Conservation (phyloP, 2,888 invertebrate genomes). For the Chironomus tentans region DNA sequence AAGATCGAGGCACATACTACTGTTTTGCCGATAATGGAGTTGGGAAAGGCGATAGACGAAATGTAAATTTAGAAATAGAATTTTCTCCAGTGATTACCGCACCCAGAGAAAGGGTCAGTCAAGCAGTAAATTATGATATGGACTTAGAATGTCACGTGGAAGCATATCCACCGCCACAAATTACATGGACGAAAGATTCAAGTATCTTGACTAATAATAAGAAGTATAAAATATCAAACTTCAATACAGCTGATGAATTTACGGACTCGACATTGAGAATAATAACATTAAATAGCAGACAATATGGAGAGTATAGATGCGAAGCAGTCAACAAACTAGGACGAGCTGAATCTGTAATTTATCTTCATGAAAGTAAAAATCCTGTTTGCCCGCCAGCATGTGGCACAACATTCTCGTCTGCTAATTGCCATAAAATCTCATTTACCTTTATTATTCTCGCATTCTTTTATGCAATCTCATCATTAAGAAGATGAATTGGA, state of each 20-base stretch:
- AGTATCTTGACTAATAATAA: conserved; percentile 77
- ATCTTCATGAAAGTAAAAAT: conserved; percentile 81
- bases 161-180: conserved; percentile 88
- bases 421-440: neutral
- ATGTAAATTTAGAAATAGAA: conserved; percentile 84
- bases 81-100: conserved; percentile 81
- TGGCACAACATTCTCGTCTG: conserved; percentile 28
- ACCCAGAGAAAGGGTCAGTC: conserved; percentile 70
- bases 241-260: conserved; percentile 84
- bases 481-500: no score
- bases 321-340: conserved; percentile 84
- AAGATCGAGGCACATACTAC: conserved; percentile 87
- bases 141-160: conserved; percentile 90
- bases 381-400: conserved; percentile 91
- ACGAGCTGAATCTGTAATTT: conserved; percentile 65
- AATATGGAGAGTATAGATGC: conserved; percentile 78
- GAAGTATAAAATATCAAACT: conserved; percentile 83
- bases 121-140: conserved; percentile 87
- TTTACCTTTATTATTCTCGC: no score
- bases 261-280: conserved; percentile 83
- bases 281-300: conserved; percentile 82
- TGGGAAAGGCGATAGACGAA: conserved; percentile 71
- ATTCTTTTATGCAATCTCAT: no score
- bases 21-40: conserved; percentile 87
- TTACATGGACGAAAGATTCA: conserved; percentile 83